phyloP scores from a whole-genome alignment of 2,888 invertebrate species.

The Nephrocerus scutellatus region DNA sequence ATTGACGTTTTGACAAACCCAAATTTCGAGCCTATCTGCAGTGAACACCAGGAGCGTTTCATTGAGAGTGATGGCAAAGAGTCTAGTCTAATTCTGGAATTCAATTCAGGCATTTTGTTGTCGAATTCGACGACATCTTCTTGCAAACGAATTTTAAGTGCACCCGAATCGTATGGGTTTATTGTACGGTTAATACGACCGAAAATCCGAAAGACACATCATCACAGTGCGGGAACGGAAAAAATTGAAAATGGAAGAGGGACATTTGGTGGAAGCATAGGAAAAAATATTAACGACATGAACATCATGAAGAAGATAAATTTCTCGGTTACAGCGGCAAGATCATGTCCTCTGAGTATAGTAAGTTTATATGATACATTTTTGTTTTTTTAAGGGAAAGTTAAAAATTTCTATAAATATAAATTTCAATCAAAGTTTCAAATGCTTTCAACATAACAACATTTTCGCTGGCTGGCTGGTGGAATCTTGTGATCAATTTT shows the following conservation, averaged over 20 bases:
- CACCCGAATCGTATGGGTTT: conserved; percentile 43
- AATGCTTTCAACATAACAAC: too few species aligned
- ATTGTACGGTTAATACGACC: conserved; percentile 43
- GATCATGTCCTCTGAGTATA: conserved; percentile 42
- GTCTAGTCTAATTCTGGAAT: conserved; percentile 45
- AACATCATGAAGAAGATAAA: too few species aligned
- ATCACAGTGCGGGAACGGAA: too few species aligned
- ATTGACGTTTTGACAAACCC: conserved; percentile 36
- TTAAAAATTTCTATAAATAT: too few species aligned
- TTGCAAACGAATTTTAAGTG: conserved; percentile 42
- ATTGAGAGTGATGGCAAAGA: conserved; percentile 44
- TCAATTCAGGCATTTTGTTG: conserved; percentile 36
- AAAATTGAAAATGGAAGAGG: neutral
- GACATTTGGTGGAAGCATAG: too few species aligned
- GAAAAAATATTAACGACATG: conserved; percentile 23
- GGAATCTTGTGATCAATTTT: too few species aligned
- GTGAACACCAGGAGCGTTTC: conserved; percentile 40
- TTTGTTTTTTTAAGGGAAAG: too few species aligned
- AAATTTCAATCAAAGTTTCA: too few species aligned
- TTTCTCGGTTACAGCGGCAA: too few species aligned
- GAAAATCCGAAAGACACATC: conserved; percentile 32
- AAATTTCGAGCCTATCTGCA: conserved; percentile 42
- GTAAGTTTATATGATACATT: conserved; percentile 41
- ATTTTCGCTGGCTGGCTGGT: too few species aligned
- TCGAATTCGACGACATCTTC: conserved; percentile 29